These are phyloP conservation scores for Acromyrmex echinatior DNA, from an alignment of 1,140 invertebrate species.

Conservation along the genomic window DNA sequence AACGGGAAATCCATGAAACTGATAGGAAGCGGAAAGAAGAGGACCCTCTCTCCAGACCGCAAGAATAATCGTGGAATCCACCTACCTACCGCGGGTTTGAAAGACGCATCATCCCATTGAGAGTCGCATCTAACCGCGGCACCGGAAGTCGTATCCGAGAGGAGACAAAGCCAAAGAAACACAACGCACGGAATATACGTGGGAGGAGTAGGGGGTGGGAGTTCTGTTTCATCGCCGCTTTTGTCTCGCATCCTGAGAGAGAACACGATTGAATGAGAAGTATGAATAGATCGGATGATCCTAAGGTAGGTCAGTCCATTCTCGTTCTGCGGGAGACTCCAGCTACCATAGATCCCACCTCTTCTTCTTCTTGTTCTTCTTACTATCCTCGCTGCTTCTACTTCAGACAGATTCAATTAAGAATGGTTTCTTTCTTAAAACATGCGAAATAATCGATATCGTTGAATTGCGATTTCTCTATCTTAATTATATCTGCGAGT, in stretches of 20 bases:
- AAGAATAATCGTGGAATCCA: conserved; percentile 82
- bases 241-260: conserved; percentile 87
- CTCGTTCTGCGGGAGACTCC: conserved; percentile 78
- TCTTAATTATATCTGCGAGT: not conserved
- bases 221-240: conserved; percentile 86
- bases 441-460: not conserved
- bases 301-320: conserved; percentile 86
- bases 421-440: conserved; percentile 57
- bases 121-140: conserved; percentile 74
- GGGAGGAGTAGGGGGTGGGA: conserved; percentile 66
- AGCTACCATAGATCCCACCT: conserved; percentile 71
- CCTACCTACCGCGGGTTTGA: conserved; percentile 75
- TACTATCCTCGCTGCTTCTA: conserved; percentile 18
- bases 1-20: conserved; percentile 70
- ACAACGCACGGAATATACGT: conserved; percentile 73
- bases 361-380: conserved; percentile 32
- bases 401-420: conserved; percentile 73
- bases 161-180: conserved; percentile 85
- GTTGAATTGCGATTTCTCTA: not conserved
- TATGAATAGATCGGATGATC: conserved; percentile 87
- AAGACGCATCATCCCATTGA: conserved; percentile 86
- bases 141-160: conserved; percentile 86
- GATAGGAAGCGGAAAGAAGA: conserved; percentile 67
- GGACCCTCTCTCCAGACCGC: conserved; percentile 71
- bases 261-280: conserved; percentile 82